Evolutionary conservation across 2,888 invertebrate genomes (phyloP), one percentile per base, ranked within the genome.

Genomic region (Andrena flavipes): DNA sequence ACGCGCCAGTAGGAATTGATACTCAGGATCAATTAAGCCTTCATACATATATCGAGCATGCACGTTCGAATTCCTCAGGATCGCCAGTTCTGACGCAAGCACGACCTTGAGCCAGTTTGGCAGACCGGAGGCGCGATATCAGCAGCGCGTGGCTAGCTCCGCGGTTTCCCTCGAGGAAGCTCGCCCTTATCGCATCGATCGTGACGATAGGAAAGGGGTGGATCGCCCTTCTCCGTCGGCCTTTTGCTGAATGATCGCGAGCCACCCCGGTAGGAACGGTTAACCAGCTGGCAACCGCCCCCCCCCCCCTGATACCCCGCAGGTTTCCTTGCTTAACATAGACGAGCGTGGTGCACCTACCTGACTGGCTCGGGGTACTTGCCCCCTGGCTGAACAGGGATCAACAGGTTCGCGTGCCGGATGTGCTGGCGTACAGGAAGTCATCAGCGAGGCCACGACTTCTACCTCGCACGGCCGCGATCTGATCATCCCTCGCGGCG

Each of bases 321-420:
- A 16, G 23, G 30, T 65, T 71, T 49, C 56, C 29, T 62, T 33
- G 29, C 4, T 77, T 63, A 72, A 54, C 62, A 16, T 29, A 26
- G 51, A 33, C 49, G 54, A 59, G 26, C 13, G 29, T n/a, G 54
- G 10, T 62, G 30, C 76, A 87, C 85, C 63, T 84, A 80, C 77
- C 76, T 80, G 64, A 35, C 60, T 68, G 51, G 49, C 16, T 33
- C 26, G 64, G 68, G 77, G 77, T 80, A 60, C 76, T 86, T 76
- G 83, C 80, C 77, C 82, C 73, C 76, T 76, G 35, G 54, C 29
- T 7, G 59, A 13, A 48, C 33, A 49, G 26, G 48, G 80, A 84
- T 88, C 93, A 93, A 93, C 93, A 93, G 93, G 93, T 93, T 93
- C 84, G 93, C 93, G 93, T 93, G 93, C 89, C 90, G 92, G 91